These are phyloP conservation scores for Tauraco erythrolophus DNA, from an alignment of 2,113 vertebrate genomes.

Conservation along the genomic window DNA sequence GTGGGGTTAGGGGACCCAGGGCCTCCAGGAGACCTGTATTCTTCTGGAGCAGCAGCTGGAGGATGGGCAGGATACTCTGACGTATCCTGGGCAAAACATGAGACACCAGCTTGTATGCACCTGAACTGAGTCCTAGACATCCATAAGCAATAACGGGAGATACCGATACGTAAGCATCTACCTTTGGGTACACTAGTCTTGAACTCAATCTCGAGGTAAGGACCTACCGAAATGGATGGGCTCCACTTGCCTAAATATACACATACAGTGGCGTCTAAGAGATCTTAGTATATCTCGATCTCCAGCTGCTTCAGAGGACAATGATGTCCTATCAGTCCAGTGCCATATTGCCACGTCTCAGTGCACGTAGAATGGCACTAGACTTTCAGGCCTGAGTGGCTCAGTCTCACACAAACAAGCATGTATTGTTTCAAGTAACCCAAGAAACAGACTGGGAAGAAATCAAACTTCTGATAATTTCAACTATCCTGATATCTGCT, in stretches of 20 bases:
- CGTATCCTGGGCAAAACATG: background rate
- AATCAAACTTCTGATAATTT: background rate
- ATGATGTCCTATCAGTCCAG: background rate
- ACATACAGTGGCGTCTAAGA: background rate
- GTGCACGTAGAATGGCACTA: background rate
- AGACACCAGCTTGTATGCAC: background rate
- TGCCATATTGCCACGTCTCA: background rate
- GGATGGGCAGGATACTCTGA: background rate
- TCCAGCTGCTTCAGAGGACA: background rate
- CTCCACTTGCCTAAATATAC: background rate
- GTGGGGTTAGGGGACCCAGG: background rate
- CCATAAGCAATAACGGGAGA: background rate
- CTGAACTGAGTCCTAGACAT: background rate
- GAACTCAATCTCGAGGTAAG: background rate
- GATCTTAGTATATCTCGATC: fast-evolving
- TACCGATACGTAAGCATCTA: fast-evolving
- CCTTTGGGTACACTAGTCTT: background rate
- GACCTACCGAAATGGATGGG: background rate
- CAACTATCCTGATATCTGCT: too few species aligned
- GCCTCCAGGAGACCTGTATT: background rate
- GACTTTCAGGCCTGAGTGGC: background rate
- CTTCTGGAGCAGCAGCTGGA: background rate
- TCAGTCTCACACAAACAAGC: background rate
- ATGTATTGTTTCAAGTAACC: background rate
- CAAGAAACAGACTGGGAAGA: background rate